Percentiles rank a stretch among this genome's conserved stretches.
Evolutionary conservation across 2,113 vertebrate species (phyloP).

Genomic region (Proteles cristata): DNA sequence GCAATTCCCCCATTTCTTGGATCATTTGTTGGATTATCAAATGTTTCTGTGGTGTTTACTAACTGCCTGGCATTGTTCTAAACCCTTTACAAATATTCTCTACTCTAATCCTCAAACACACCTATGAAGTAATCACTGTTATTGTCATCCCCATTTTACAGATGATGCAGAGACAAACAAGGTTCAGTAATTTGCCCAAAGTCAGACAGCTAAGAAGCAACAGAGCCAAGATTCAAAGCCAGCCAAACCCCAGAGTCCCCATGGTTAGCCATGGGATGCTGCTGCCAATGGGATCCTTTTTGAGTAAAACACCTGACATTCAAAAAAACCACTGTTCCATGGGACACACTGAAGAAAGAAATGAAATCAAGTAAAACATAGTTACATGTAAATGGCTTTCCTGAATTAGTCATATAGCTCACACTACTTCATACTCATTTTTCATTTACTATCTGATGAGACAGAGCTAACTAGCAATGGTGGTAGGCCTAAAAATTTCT

Average conservation of each 20-base stretch:
- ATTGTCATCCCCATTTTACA: not conserved
- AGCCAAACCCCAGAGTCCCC: not conserved
- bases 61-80: not conserved
- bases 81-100: not conserved
- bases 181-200: not conserved
- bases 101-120: not conserved
- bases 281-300: fast-evolving
- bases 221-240: not conserved
- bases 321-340: not conserved
- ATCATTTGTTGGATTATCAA: not conserved
- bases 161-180: not conserved
- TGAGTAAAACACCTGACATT: not conserved
- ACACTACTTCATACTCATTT: not conserved
- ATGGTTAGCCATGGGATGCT: not conserved
- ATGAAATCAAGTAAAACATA: not conserved
- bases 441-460: not conserved
- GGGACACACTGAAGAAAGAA: not conserved
- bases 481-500: not conserved
- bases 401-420: not conserved
- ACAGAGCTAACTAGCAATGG: not conserved
- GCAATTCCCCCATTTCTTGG: not conserved
- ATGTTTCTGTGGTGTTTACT: not conserved
- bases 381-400: not conserved
- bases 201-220: not conserved
- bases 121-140: not conserved